These are phyloP conservation scores for Megaceryle maxima DNA, from an alignment of 2,113 vertebrate species.

Conservation along the genomic window DNA sequence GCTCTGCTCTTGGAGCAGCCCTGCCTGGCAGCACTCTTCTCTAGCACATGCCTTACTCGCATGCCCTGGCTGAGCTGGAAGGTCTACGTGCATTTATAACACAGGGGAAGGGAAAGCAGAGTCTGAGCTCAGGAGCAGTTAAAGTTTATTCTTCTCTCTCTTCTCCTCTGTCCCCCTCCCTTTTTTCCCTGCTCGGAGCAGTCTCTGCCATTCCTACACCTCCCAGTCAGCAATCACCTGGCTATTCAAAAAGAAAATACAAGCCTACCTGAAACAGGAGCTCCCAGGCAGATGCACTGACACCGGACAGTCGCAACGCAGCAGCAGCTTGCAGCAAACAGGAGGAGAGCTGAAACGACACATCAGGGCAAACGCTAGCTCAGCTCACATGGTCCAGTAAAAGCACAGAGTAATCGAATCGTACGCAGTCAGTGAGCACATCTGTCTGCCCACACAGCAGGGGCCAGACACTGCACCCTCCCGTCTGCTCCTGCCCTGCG, in stretches of 20 bases:
- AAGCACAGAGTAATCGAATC: background rate
- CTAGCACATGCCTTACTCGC: accelerated
- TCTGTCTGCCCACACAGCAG: background rate
- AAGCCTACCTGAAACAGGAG: constrained; percentile 29
- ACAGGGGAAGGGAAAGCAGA: background rate
- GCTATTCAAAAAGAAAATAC: background rate
- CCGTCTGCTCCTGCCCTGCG: background rate
- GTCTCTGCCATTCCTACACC: background rate
- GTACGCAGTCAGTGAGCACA: background rate
- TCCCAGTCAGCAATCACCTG: background rate
- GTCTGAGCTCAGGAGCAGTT: background rate
- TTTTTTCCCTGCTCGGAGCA: background rate
- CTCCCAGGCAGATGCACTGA: background rate
- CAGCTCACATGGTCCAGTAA: constrained; percentile 9
- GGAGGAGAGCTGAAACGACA: background rate
- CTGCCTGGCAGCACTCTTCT: background rate
- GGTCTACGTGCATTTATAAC: background rate
- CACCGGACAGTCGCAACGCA: background rate
- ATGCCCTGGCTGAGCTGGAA: background rate
- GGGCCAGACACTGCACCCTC: background rate
- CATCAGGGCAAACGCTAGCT: background rate
- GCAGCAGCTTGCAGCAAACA: background rate
- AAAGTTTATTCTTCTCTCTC: background rate
- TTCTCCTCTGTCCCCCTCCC: background rate
- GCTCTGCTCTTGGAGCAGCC: background rate